phyloP scores from a whole-genome alignment of 2,113 vertebrate genomes.

The Micromys minutus region DNA sequence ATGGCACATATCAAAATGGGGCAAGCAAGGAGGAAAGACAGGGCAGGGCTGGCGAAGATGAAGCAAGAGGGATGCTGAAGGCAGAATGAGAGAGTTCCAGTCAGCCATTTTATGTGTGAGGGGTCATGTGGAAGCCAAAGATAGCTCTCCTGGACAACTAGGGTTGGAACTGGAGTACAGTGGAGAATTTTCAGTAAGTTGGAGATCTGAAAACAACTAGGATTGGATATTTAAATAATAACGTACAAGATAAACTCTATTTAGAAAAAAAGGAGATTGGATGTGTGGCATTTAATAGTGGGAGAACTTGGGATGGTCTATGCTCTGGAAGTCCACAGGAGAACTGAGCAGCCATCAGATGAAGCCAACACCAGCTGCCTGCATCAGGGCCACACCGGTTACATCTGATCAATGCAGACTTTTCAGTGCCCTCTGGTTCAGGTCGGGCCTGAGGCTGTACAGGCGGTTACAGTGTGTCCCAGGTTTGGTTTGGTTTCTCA shows the following conservation, averaged over 20 bases:
- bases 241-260: not conserved
- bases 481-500: not conserved
- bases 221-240: not conserved
- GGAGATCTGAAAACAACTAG: not conserved
- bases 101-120: too few species aligned
- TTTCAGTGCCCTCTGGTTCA: not conserved
- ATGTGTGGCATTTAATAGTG: not conserved
- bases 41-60: not conserved
- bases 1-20: not conserved
- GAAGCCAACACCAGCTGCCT: too few species aligned
- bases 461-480: not conserved
- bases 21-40: not conserved
- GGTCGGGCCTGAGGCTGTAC: rapidly evolving
- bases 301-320: not conserved
- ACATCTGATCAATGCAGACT: rapidly evolving
- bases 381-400: too few species aligned
- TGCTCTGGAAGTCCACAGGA: not conserved
- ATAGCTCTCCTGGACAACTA: too few species aligned
- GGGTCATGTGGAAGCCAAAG: not conserved
- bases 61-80: not conserved
- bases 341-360: not conserved
- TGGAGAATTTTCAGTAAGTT: not conserved
- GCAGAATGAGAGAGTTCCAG: not conserved
- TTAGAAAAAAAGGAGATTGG: not conserved
- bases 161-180: too few species aligned